These are phyloP conservation scores for Pegea sp. DNA, from an alignment of 23 tunicate species.

Conservation along the genomic window DNA sequence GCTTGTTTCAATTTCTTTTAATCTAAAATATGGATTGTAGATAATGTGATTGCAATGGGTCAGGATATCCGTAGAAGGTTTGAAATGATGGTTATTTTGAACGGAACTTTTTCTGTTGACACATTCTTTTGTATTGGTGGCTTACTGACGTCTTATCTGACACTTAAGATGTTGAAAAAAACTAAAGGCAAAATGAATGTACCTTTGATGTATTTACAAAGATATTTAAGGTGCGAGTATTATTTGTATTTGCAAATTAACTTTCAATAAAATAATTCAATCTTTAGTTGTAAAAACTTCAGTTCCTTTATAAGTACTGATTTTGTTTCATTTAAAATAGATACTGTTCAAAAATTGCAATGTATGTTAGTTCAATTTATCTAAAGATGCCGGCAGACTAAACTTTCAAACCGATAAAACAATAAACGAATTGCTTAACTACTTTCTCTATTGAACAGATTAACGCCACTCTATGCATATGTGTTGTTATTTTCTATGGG, in stretches of 20 bases:
- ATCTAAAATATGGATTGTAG: too few species aligned
- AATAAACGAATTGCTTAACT: too few species aligned
- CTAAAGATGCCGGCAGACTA: not conserved
- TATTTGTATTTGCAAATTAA: not conserved
- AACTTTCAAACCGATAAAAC: too few species aligned
- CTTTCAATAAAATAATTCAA: too few species aligned
- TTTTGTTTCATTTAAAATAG: too few species aligned
- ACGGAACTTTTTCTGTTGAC: conserved; percentile 11
- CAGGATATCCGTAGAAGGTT: too few species aligned
- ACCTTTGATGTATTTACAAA: conserved; percentile 11
- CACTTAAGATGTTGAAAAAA: conserved; percentile 2
- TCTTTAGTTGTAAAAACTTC: too few species aligned
- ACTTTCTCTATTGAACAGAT: not conserved
- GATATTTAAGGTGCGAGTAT: conserved; percentile 4
- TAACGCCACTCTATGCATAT: conserved; percentile 1
- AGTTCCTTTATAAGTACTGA: too few species aligned
- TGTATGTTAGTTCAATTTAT: not conserved
- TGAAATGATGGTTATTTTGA: conserved; percentile 2
- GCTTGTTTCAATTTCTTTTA: too few species aligned
- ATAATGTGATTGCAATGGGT: too few species aligned
- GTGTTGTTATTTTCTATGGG: conserved; percentile 3
- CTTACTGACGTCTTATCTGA: conserved; percentile 4
- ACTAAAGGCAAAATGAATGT: conserved; percentile 5
- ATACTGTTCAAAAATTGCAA: not conserved
- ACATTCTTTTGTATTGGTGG: conserved; percentile 11